Base-by-base conservation (phyloP, 2,797 vertebrate genomes). In the Micrastur ruficollis region DNA sequence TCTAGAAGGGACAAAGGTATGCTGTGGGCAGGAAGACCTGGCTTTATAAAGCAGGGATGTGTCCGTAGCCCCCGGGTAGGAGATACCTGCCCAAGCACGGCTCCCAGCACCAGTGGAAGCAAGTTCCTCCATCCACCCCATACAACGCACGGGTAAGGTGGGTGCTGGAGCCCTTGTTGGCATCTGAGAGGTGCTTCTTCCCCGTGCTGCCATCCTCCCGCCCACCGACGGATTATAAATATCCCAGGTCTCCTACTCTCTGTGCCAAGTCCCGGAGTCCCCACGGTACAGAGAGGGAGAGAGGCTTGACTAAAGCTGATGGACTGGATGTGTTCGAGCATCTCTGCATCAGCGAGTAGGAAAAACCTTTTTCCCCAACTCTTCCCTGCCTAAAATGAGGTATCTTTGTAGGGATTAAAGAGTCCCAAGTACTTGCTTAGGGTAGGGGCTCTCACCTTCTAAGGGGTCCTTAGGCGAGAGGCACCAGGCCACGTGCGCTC, bases 61-160 rank as follows among this genome's bases (percentile, higher is more conserved):
- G 14, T 6, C 38, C 0, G 5, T 1, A 27, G 26, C 1, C 0
- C 20, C 34, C 2, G 1, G 66, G 42, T 6, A 11, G 42, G 61
- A 78, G 63, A 20, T 16, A 42, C 38, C 55, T 42, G 50, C 55
- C 25, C 58, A 2, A 32, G 23, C 20, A 2, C 12, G 1, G 5
- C 52, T 55, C 47, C n/a, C 21, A 3, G 44, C 0, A 2, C 1
- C 1, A 47, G 8, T 4, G 14, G 34, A 32, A 23, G 34, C 2
- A 2, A 38, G 19, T 19, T 52, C 22, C 62, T 53, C 38, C 20
- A 1, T n/a, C 63, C 8, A 3, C 7, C 6, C 34, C 2, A 0
- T 13, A 10, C 47, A 49, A 5, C 0, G 0, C 0, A 1, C 36
- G 38, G n/a, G 7, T 18, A 58, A 59, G 67, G 26, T 2, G 44